Evolutionary conservation across 92 coral and sea anemone species (phyloP).

Genomic region (Scolanthus callimorphus): DNA sequence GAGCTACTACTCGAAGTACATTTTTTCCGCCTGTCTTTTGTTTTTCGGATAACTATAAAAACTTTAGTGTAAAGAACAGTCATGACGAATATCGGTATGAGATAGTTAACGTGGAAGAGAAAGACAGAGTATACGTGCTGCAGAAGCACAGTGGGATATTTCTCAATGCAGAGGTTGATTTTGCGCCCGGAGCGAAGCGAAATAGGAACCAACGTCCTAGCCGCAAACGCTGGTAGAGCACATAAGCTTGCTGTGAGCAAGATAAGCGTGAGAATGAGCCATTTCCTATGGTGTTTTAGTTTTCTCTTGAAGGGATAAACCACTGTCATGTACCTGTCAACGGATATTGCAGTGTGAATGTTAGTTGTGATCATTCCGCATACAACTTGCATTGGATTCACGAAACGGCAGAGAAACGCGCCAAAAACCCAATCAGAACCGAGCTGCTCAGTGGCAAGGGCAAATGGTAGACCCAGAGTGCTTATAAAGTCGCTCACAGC

Average conservation of each 20-base stretch:
- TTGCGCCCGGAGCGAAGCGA: constrained; percentile 7
- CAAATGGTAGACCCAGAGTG: constrained; percentile 39
- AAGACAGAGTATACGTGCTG: constrained; percentile 38
- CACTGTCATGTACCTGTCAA: constrained; percentile 45
- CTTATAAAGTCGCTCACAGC: constrained; percentile 49
- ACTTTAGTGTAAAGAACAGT: constrained; percentile 34
- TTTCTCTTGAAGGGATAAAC: constrained; percentile 28
- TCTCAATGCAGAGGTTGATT: constrained; percentile 32
- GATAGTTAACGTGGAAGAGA: constrained; percentile 42
- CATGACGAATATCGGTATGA: constrained; percentile 31
- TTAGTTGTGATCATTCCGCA: constrained; percentile 51
- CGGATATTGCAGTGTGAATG: too few relatives aligned
- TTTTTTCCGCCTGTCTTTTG: constrained; percentile 29
- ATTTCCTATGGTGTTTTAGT: too few relatives aligned
- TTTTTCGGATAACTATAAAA: constrained; percentile 20
- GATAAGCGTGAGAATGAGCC: constrained; percentile 16
- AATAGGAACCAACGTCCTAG: constrained; percentile 12
- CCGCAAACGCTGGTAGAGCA: constrained; percentile 38
- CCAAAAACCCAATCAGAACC: constrained; percentile 33
- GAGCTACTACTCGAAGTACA: too few relatives aligned
- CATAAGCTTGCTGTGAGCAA: constrained; percentile 33
- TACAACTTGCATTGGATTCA: constrained; percentile 50
- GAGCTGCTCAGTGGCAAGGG: constrained; percentile 32
- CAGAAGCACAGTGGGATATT: constrained; percentile 37
- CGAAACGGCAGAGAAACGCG: constrained; percentile 32